These are phyloP conservation scores for Gadopsis marmoratus DNA, from an alignment of 2,797 vertebrate genomes.

Conservation along the genomic window DNA sequence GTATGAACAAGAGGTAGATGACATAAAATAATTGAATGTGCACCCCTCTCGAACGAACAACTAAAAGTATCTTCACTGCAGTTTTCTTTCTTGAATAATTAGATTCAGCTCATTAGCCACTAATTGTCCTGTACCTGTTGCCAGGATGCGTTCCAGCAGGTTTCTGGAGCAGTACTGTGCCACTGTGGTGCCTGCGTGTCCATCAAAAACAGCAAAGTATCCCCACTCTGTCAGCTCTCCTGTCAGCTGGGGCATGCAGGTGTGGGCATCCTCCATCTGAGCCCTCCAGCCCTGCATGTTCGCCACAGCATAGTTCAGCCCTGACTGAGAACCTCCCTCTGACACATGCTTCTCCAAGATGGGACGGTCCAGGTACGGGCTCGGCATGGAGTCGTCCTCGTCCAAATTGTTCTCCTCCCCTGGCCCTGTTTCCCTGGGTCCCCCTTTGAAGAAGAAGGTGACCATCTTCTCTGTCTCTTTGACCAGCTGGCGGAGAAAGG, in stretches of 20 bases:
- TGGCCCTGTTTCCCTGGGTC: slow-evolving; percentile 53
- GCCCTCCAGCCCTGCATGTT: slow-evolving; percentile 89
- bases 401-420: slow-evolving; percentile 55
- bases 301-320: slow-evolving; percentile 83
- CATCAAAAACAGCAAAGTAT: slow-evolving; percentile 88
- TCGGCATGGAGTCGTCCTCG: slow-evolving; percentile 67
- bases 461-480: slow-evolving; percentile 88
- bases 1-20: background rate
- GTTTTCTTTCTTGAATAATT: background rate
- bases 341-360: slow-evolving; percentile 81
- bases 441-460: slow-evolving; percentile 85
- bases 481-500: slow-evolving; percentile 84
- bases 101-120: background rate
- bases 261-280: slow-evolving; percentile 89
- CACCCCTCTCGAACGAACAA: background rate
- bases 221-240: slow-evolving; percentile 82
- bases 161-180: slow-evolving; percentile 86
- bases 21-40: background rate
- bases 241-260: slow-evolving; percentile 79
- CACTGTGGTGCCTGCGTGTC: slow-evolving; percentile 86
- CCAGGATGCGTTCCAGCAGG: slow-evolving; percentile 84
- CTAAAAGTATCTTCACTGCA: background rate
- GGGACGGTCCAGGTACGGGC: slow-evolving; percentile 83
- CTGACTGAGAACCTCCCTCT: slow-evolving; percentile 74
- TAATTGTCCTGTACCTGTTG: slow-evolving; percentile 77